These are phyloP conservation scores for Podargus strigoides DNA, from an alignment of 2,797 vertebrate species.

Conservation along the genomic window DNA sequence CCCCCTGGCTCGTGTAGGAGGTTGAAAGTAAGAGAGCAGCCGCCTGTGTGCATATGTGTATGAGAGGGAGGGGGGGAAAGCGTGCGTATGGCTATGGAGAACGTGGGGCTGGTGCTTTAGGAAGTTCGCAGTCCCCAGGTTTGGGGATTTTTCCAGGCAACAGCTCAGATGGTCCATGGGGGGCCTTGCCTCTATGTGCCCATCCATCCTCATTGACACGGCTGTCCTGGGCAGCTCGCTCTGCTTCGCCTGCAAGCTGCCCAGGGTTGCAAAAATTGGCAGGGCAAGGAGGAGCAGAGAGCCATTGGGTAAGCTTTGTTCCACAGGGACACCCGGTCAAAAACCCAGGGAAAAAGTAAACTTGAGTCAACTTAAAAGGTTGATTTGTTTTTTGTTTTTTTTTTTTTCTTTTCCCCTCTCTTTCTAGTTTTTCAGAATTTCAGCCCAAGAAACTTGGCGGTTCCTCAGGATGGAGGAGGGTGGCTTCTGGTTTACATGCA, in stretches of 20 bases:
- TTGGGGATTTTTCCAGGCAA: neutral
- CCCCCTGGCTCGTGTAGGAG: neutral
- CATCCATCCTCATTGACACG: neutral
- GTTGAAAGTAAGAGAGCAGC: neutral
- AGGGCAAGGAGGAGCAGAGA: neutral
- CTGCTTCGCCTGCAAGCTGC: conserved; percentile 2
- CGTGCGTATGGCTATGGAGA: neutral
- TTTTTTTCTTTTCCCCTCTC: accelerated
- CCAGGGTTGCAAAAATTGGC: neutral
- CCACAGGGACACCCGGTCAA: neutral
- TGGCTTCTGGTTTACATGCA: neutral
- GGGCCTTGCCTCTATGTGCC: neutral
- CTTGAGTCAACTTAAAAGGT: neutral
- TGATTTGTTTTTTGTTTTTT: neutral
- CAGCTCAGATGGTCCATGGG: neutral
- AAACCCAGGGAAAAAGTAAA: neutral
- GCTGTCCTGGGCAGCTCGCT: neutral
- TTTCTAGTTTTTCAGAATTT: neutral
- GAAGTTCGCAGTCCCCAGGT: neutral
- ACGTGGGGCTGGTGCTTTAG: neutral
- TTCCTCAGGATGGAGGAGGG: neutral
- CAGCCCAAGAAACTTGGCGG: neutral
- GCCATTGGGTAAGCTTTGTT: neutral
- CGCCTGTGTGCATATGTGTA: accelerated
- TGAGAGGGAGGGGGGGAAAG: neutral